Evolutionary conservation across 2,113 vertebrate species (phyloP).

Genomic region (Trematomus loennbergii): DNA sequence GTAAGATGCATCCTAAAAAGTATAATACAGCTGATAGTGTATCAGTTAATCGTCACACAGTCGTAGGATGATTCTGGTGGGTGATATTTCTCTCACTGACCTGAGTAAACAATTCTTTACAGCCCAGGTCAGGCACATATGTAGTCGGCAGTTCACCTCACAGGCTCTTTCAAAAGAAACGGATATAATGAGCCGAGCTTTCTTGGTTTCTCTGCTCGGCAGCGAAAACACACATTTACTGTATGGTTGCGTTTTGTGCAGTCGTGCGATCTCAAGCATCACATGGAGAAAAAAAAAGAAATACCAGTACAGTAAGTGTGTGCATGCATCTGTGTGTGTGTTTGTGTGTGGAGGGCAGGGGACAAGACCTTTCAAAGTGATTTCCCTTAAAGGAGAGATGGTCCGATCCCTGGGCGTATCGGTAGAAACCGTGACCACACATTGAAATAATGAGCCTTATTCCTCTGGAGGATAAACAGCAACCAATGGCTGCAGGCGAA

Average conservation of each 20-base stretch:
- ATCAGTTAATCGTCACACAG: background rate
- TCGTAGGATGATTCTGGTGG: background rate
- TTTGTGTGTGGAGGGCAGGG: slow-evolving; percentile 25
- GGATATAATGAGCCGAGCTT: slow-evolving; percentile 32
- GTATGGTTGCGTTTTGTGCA: slow-evolving; percentile 21
- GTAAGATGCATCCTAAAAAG: background rate
- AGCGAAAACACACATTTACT: slow-evolving; percentile 12
- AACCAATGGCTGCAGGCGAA: slow-evolving; percentile 35
- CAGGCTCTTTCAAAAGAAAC: slow-evolving; percentile 9
- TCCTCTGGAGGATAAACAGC: slow-evolving; percentile 58
- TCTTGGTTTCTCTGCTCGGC: slow-evolving; percentile 3
- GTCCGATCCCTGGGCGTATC: slow-evolving; percentile 63
- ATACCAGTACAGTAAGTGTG: slow-evolving; percentile 34
- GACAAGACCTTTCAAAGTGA: slow-evolving; percentile 65
- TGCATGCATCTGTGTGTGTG: background rate
- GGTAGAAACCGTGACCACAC: slow-evolving; percentile 76
- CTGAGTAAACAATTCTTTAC: slow-evolving; percentile 17
- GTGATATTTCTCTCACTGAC: slow-evolving; percentile 1
- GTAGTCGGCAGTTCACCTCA: slow-evolving; percentile 25
- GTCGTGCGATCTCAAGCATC: slow-evolving; percentile 30
- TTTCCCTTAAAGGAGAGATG: slow-evolving; percentile 58
- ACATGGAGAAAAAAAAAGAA: slow-evolving; percentile 44
- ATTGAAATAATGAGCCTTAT: slow-evolving; percentile 80
- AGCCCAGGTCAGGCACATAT: background rate
- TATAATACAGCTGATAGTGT: background rate